Conservation (phyloP, 1,140 invertebrate species). For the Caerostris darwini region DNA sequence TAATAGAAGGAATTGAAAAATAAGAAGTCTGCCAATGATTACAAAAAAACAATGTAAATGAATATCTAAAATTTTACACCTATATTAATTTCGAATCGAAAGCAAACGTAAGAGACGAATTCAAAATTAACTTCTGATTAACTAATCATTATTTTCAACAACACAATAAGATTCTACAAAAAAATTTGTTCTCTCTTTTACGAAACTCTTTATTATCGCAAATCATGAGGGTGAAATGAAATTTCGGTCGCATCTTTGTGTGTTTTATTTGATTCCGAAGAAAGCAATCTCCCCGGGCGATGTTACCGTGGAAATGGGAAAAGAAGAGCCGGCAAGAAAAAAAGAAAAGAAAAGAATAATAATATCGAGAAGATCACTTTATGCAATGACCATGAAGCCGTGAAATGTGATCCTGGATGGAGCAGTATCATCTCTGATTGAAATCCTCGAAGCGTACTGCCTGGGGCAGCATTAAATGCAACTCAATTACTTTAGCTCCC, state of each 20-base stretch:
- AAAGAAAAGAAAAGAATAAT: neutral
- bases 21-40: no score
- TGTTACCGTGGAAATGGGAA: neutral
- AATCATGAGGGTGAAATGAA: neutral
- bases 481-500: conserved; percentile 21
- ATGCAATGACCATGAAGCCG: neutral
- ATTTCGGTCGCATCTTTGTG: neutral
- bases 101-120: no score
- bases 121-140: neutral
- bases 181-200: neutral
- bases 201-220: neutral
- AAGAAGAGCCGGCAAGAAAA: neutral
- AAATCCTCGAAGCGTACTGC: neutral
- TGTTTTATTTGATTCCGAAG: neutral
- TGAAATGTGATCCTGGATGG: neutral
- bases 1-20: no score
- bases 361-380: neutral
- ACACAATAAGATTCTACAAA: neutral
- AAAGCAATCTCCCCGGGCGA: neutral
- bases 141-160: neutral
- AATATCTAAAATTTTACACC: no score
- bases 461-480: neutral
- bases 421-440: neutral
- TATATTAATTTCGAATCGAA: no score
- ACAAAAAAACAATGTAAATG: no score